These are phyloP conservation scores for Matsumurasca onukii DNA, from an alignment of 1,140 invertebrate genomes.

Conservation along the genomic window DNA sequence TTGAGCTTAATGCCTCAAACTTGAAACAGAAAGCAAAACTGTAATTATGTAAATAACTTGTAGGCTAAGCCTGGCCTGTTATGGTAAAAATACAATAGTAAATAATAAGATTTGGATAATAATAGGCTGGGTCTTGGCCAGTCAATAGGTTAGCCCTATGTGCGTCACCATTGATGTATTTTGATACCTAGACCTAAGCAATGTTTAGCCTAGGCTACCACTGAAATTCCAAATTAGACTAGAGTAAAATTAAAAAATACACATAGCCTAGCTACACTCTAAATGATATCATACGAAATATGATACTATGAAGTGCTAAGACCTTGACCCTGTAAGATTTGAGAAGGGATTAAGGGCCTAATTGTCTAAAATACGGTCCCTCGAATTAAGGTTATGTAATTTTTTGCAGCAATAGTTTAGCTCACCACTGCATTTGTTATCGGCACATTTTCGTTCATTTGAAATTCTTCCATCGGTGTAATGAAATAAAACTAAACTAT, in stretches of 20 bases:
- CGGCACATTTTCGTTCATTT: constrained; percentile 9
- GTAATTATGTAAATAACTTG: background rate
- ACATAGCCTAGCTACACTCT: background rate
- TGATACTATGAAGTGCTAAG: background rate
- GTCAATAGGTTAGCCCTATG: background rate
- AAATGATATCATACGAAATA: background rate
- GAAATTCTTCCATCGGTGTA: constrained; percentile 5
- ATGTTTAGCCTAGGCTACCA: background rate
- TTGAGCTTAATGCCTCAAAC: too few species aligned
- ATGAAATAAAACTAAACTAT: background rate
- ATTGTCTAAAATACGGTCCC: background rate
- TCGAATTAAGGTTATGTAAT: too few species aligned
- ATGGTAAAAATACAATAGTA: background rate
- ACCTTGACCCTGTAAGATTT: too few species aligned
- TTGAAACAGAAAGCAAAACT: background rate
- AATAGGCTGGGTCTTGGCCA: background rate
- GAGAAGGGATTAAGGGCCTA: background rate
- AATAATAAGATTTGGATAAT: background rate
- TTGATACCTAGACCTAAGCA: background rate
- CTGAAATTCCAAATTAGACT: background rate
- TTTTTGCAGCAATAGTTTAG: too few species aligned
- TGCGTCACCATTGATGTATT: background rate
- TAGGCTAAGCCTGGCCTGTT: background rate
- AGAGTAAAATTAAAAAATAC: background rate
- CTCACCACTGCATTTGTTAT: constrained; percentile 5